phyloP scores from a whole-genome alignment of 92 coral and sea anemone genomes.

The Actinernus sp. region DNA sequence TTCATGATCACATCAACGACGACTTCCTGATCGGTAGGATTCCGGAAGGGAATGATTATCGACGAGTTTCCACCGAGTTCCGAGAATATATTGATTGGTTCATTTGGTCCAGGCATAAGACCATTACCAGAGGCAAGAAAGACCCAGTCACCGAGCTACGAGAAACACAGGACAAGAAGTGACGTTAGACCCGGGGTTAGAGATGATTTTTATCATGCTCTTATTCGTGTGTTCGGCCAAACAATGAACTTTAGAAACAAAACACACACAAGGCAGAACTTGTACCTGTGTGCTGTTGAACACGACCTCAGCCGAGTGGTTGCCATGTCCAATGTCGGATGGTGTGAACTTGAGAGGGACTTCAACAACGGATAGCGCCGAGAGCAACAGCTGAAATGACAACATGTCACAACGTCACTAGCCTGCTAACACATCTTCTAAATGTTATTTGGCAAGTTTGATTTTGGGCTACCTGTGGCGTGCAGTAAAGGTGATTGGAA shows the following conservation, averaged over 20 bases:
- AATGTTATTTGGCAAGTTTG: too few relatives aligned
- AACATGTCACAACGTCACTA: too few relatives aligned
- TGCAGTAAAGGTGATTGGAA: too few relatives aligned
- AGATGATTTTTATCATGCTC: too few relatives aligned
- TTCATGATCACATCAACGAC: slow-evolving; percentile 89
- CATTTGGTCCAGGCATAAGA: slow-evolving; percentile 85
- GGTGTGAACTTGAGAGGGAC: slow-evolving; percentile 97
- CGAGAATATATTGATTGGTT: slow-evolving; percentile 84
- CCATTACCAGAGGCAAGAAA: slow-evolving; percentile 96
- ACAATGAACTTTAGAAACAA: neutral
- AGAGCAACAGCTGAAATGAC: slow-evolving; percentile 60
- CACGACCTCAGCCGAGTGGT: slow-evolving; percentile 86
- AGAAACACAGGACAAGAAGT: too few relatives aligned
- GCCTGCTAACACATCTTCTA: too few relatives aligned
- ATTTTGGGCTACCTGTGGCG: too few relatives aligned
- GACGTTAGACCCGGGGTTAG: too few relatives aligned
- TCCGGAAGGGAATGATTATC: slow-evolving; percentile 85
- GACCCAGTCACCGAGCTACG: slow-evolving; percentile 94
- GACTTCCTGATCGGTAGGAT: slow-evolving; percentile 93
- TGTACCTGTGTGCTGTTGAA: slow-evolving; percentile 95
- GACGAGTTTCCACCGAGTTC: slow-evolving; percentile 95
- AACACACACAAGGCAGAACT: neutral
- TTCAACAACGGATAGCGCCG: slow-evolving; percentile 72
- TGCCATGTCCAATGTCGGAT: slow-evolving; percentile 81
- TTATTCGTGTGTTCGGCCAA: too few relatives aligned